Evolutionary conservation across 1,140 invertebrate species (phyloP), one percentile per base, ranked within the genome.

Genomic region (Vanessa tameamea): DNA sequence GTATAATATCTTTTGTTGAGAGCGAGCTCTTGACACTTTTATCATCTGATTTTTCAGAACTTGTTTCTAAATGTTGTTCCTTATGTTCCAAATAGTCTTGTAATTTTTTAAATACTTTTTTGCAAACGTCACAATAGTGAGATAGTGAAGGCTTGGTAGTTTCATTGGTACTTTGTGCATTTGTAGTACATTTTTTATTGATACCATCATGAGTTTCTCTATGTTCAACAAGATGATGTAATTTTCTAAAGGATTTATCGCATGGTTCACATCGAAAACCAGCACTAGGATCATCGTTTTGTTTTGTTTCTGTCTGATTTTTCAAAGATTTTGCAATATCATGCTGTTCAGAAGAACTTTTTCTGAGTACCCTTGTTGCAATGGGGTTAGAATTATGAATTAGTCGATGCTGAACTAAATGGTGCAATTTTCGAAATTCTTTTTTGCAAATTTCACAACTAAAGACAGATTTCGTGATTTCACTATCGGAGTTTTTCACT

Each of bases 241-340:
- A 72, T 79, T 93, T 93, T 63, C 93, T 86, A 70, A 93, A 93
- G 3, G 93, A 93, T 70, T 93, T 93, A 59, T 93, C 93, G 73
- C 93, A 93, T n/a, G 88, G 90, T 73, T 93, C 93, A 72, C 93
- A 93, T 48, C 92, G 87, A 77, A 93, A 93, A 13, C 90, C 91
- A n/a, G 91, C 90, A 65, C 88, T 89, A 9, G 84, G 75, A 66
- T 93, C 92, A 47, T 90, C 89, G 47, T 14, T 79, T 59, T 77
- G 75, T 73, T 86, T 88, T 31, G 68, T 37, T 47, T 37, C 61
- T 47, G 66, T 73, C 37, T 77, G 73, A 20, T 78, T 76, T 73
- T 87, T 86, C 8, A 72, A 66, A 65, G 69, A 20, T 77, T 86
- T 88, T 68, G 57, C 72, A 14, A 57, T 75, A 15, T 89, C 87